A percentile compares a stretch with the other conserved stretches of the same genome.
Conservation (phyloP, 2,888 invertebrate genomes). For the Leptopterna dolabrata region DNA sequence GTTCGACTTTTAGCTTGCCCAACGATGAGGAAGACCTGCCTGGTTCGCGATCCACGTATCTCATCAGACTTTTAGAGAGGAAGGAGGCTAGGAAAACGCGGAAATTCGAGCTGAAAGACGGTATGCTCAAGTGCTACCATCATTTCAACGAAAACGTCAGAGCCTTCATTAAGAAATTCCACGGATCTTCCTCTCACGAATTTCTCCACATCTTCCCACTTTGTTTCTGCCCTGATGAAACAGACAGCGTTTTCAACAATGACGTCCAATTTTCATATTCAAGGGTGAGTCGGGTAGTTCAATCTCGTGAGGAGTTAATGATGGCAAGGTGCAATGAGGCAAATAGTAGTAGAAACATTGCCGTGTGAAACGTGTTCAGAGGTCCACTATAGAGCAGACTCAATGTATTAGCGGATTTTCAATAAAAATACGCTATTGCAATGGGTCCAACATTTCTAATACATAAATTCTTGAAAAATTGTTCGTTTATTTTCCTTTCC, state of each 20-base stretch:
- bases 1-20: background rate
- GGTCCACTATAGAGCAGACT: no score
- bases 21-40: background rate
- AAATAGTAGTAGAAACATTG: no score
- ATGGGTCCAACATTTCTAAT: no score
- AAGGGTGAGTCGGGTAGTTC: background rate
- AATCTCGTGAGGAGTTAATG: no score
- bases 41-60: background rate
- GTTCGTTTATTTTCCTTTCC: no score
- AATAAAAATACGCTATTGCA: no score
- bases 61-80: background rate
- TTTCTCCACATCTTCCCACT: conserved; percentile 23
- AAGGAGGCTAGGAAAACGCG: background rate
- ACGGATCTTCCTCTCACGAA: background rate
- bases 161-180: conserved; percentile 5
- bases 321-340: background rate
- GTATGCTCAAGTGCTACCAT: conserved; percentile 16
- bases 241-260: background rate
- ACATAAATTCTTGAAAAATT: no score
- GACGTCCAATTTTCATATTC: background rate
- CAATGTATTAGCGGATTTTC: no score
- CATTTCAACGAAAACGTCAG: background rate
- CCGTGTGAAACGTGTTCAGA: no score
- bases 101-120: conserved; percentile 27
- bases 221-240: conserved; percentile 4